Evolutionary conservation across 2,888 invertebrate genomes (phyloP).

Genomic region (Galerucella pusilla): DNA sequence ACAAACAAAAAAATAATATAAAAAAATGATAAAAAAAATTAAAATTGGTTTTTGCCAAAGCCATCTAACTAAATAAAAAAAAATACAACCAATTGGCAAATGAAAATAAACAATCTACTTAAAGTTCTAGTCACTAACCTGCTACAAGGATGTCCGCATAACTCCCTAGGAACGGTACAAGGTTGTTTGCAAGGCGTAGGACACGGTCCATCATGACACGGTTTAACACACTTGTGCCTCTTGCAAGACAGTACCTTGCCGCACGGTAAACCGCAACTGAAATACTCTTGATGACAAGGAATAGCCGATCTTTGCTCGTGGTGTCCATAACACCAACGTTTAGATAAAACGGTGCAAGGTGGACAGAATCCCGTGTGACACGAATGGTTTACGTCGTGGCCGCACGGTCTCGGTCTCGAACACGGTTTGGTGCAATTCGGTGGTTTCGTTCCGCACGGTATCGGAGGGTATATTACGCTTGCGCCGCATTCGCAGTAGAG

Average conservation of each 20-base stretch:
- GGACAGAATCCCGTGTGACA: conserved; percentile 86
- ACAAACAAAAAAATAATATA: no score
- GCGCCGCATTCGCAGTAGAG: conserved; percentile 91
- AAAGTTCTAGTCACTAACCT: conserved; percentile 51
- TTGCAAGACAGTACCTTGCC: conserved; percentile 83
- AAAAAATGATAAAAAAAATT: no score
- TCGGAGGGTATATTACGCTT: conserved; percentile 88
- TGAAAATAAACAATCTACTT: neutral
- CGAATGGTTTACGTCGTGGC: conserved; percentile 84
- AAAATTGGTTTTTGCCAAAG: no score
- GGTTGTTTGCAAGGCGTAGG: conserved; percentile 78
- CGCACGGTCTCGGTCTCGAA: conserved; percentile 79
- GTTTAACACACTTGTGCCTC: conserved; percentile 81
- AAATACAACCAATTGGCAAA: neutral
- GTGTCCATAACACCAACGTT: conserved; percentile 78
- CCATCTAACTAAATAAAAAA: no score
- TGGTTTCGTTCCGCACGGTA: conserved; percentile 90
- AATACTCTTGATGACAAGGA: conserved; percentile 85
- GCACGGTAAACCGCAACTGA: conserved; percentile 93
- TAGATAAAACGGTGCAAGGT: conserved; percentile 88
- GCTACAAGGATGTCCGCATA: conserved; percentile 89
- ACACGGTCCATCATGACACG: conserved; percentile 58
- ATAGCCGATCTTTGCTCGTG: conserved; percentile 85
- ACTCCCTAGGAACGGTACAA: conserved; percentile 74
- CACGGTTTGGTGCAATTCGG: conserved; percentile 86